These are phyloP conservation scores for Bujurquina vittata DNA, from an alignment of 2,113 vertebrate species.

Conservation along the genomic window DNA sequence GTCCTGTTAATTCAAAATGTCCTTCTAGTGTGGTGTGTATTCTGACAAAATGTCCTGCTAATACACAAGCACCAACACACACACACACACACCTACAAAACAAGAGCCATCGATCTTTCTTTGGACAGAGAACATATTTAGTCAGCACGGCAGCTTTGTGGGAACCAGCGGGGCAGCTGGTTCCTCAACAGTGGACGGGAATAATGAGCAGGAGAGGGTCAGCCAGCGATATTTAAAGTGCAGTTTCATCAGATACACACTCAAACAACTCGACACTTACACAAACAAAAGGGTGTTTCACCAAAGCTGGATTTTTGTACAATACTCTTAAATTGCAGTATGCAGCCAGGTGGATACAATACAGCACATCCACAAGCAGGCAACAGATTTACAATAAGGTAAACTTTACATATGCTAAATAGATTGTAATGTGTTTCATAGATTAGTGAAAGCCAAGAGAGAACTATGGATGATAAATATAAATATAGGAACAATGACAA, in stretches of 20 bases:
- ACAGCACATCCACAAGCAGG: not conserved
- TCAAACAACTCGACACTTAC: not conserved
- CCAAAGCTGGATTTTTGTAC: not conserved
- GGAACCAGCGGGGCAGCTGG: constrained; percentile 14
- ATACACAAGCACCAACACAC: constrained; percentile 6
- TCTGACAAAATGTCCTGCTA: no score
- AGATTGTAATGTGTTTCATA: not conserved
- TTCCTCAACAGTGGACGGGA: constrained; percentile 32
- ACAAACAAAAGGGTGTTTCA: constrained; percentile 22
- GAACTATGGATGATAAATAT: not conserved
- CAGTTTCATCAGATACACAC: constrained; percentile 32
- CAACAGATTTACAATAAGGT: not conserved
- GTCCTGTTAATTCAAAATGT: no score
- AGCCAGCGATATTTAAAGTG: constrained; percentile 20
- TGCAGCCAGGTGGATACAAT: not conserved
- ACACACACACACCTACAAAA: constrained; percentile 31
- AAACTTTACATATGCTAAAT: not conserved
- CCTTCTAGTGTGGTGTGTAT: no score
- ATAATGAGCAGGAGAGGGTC: constrained; percentile 52
- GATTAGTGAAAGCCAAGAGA: not conserved
- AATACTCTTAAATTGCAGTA: not conserved
- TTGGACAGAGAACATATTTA: constrained; percentile 48
- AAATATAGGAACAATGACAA: not conserved
- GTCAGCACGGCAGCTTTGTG: constrained; percentile 50
- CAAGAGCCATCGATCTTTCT: constrained; percentile 44